phyloP scores from a whole-genome alignment of 2,113 vertebrate genomes.

The Perca flavescens region DNA sequence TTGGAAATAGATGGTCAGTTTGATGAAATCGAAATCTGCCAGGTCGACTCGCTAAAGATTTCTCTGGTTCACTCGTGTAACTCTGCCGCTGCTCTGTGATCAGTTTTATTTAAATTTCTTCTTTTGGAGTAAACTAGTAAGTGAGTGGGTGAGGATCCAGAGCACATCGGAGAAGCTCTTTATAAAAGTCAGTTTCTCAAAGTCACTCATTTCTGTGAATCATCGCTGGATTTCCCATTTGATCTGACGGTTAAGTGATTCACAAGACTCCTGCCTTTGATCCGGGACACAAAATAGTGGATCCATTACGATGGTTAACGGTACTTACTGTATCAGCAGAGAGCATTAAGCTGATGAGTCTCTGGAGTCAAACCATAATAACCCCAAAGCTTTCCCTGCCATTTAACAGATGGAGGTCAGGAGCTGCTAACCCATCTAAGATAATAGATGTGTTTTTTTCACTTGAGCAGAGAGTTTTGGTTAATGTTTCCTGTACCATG shows the following conservation, averaged over 20 bases:
- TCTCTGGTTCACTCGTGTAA: conserved; percentile 12
- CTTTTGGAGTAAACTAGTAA: not conserved
- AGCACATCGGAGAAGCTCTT: conserved; percentile 31
- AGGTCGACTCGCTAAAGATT: conserved; percentile 10
- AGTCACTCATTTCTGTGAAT: conserved; percentile 73
- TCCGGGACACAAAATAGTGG: not conserved
- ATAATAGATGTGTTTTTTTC: not conserved
- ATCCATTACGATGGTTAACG: conserved; percentile 5
- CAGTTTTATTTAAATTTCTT: conserved; percentile 27
- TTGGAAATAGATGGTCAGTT: conserved; percentile 62
- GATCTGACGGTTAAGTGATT: conserved; percentile 70
- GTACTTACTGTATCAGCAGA: not conserved
- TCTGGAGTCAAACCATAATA: not conserved
- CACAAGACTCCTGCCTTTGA: conserved; percentile 40
- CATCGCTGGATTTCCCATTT: conserved; percentile 74
- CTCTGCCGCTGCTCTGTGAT: conserved; percentile 5
- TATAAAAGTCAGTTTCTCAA: conserved; percentile 61
- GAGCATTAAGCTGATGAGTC: not conserved
- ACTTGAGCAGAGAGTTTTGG: not conserved
- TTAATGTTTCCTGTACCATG: not conserved
- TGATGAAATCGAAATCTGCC: conserved; percentile 49
- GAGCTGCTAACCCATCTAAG: not conserved
- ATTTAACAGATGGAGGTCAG: not conserved
- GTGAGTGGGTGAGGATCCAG: conserved; percentile 29
- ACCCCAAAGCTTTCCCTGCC: not conserved